A percentile compares a stretch with the other conserved stretches of the same genome.
Evolutionary conservation across 2,888 invertebrate genomes (phyloP).

Genomic region (Laothoe populi): DNA sequence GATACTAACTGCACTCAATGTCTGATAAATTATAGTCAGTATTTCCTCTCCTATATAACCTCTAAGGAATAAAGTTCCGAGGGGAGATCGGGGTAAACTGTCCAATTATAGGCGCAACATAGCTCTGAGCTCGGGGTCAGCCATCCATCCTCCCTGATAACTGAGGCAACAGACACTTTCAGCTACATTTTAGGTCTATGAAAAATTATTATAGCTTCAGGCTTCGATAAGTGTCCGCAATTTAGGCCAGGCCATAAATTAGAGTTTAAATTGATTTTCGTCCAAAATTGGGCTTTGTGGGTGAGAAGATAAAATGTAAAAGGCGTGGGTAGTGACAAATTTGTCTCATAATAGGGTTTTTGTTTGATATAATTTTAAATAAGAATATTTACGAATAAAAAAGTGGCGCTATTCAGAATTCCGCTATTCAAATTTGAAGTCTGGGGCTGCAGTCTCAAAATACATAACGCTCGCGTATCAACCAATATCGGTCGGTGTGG

Average conservation of each 20-base stretch:
- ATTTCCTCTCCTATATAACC: neutral
- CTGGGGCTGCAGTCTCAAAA: too few relatives aligned
- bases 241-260: constrained; percentile 11
- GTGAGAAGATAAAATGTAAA: neutral
- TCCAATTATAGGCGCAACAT: constrained; percentile 8
- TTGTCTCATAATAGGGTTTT: neutral
- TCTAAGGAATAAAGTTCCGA: neutral
- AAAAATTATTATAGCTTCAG: constrained; percentile 16
- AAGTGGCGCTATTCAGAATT: too few relatives aligned
- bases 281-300: neutral
- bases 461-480: too few relatives aligned
- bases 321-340: too few relatives aligned
- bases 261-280: constrained; percentile 21
- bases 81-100: constrained; percentile 10
- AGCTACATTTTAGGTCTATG: neutral
- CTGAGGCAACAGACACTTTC: constrained; percentile 1
- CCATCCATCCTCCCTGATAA: constrained; percentile 11
- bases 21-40: constrained; percentile 7
- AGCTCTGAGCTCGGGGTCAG: constrained; percentile 7
- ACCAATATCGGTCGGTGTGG: too few relatives aligned
- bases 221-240: neutral
- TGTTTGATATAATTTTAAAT: neutral
- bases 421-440: too few relatives aligned
- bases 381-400: too few relatives aligned
- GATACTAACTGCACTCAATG: neutral